Base-by-base conservation (phyloP, 2,797 vertebrate genomes). In the Chanos chanos region DNA sequence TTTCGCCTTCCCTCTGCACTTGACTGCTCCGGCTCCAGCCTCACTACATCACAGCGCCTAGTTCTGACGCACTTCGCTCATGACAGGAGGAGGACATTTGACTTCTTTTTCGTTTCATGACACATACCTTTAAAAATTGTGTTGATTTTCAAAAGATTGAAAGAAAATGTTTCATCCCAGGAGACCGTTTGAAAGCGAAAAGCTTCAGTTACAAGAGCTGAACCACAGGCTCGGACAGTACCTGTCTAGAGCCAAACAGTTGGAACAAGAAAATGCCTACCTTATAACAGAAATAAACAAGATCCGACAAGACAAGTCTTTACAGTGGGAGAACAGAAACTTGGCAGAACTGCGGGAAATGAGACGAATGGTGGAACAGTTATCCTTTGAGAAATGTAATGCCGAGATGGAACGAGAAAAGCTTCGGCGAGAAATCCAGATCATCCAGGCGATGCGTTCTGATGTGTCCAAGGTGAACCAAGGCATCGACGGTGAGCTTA, bases 221-320 rank as follows among this genome's bases (percentile, higher is more conserved):
- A 99, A 99, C 80, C 72, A 79, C 73, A 90, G 92, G 64, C 88
- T 99, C 27, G 62, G 77, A 12, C 89, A 92, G 22, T 99, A 98
- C 54, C 85, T 98, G 28, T 81, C 83, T 64, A 85, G 93, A 41
- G 91, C 94, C 7, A 88, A 92, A 75, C 87, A 93, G 55, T 65
- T 99, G 79, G 96, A 99, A 86, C 83, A 88, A 13, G 94, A 98
- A 76, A 97, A 98, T 71, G 76, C 78, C 47, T 74, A 73, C 27
- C 84, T 99, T 30, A 76, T 91, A 0, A 61, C 66, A 5, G 93
- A 96, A 76, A 86, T 97, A 40, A 84, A 80, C 18, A 58, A 79
- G 58, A 77, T 91, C 57, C 81, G 84, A 33, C 79, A 84, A 4
- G 72, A 67, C 50, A 76, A 51, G 61, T 71, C 30, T 5, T 19